Evolutionary conservation across 2,888 invertebrate genomes (phyloP).

Genomic region (Drosophila prostipennis): DNA sequence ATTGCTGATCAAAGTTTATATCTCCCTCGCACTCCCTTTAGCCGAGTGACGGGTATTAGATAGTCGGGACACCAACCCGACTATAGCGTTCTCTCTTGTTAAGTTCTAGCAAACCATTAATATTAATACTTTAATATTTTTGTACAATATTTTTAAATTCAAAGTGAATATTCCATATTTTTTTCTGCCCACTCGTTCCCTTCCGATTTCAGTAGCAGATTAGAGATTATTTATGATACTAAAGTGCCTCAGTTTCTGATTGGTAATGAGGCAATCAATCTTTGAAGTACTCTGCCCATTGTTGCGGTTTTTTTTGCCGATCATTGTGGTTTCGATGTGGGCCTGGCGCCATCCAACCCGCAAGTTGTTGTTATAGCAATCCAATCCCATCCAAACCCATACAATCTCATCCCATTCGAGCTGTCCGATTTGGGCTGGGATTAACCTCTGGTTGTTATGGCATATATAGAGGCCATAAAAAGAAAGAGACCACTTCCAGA

Average conservation of each 20-base stretch:
- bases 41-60: no score
- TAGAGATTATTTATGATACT: background rate
- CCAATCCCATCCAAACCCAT: background rate
- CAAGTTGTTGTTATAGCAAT: background rate
- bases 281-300: conserved; percentile 8
- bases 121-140: no score
- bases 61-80: no score
- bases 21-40: no score
- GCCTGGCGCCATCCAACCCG: conserved; percentile 23
- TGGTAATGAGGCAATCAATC: conserved; percentile 24
- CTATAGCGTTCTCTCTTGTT: no score
- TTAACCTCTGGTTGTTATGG: conserved; percentile 9
- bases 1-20: no score
- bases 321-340: conserved; percentile 15
- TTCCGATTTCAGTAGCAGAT: conserved; percentile 8
- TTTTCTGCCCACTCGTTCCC: background rate
- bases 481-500: conserved; percentile 48
- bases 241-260: background rate
- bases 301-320: conserved; percentile 13
- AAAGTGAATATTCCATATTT: background rate
- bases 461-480: conserved; percentile 23
- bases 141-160: no score
- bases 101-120: no score
- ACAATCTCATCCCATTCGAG: background rate
- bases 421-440: background rate